These are phyloP conservation scores for Mormoops blainvillei DNA, from an alignment of 2,113 vertebrate genomes.

Conservation along the genomic window DNA sequence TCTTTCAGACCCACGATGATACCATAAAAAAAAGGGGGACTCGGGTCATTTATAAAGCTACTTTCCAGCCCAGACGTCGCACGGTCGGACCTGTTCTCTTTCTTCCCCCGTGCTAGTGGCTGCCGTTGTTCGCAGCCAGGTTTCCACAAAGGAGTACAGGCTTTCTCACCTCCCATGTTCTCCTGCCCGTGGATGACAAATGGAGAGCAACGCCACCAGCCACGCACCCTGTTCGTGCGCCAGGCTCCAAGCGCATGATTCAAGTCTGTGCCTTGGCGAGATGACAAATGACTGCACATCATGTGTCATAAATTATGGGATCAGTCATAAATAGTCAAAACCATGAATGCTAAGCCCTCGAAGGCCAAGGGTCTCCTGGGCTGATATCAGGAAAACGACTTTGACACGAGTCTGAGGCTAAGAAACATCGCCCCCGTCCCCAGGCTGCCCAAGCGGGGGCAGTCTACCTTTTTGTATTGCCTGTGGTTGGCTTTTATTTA, in stretches of 20 bases:
- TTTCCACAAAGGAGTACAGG: background rate
- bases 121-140: background rate
- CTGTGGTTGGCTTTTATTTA: background rate
- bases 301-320: background rate
- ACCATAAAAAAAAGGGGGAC: background rate
- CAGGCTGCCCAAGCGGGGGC: background rate
- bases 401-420: background rate
- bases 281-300: background rate
- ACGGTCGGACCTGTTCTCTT: background rate
- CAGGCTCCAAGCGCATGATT: background rate
- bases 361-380: background rate
- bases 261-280: background rate
- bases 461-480: rapidly evolving
- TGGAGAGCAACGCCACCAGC: background rate
- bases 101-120: background rate
- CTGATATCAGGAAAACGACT: background rate
- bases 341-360: background rate
- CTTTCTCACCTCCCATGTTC: background rate
- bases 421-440: background rate
- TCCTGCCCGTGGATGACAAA: background rate
- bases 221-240: background rate
- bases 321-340: background rate
- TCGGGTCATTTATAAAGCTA: background rate
- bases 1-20: background rate
- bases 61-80: background rate